Conservation (phyloP, 92 coral and sea anemone species). For the Meandrina meandrites region DNA sequence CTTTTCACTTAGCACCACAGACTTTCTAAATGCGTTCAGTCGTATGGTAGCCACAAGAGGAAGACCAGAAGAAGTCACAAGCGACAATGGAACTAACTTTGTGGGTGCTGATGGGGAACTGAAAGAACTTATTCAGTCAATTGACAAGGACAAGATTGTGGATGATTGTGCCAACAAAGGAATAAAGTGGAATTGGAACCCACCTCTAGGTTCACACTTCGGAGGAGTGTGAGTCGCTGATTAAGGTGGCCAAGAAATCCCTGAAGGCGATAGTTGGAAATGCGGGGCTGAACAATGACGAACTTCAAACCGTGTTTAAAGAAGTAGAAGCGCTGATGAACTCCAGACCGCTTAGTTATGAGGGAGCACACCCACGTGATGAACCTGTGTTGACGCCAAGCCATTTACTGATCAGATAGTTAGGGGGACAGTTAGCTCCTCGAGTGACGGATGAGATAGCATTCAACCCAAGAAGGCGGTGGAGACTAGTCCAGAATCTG, state of each 20-base stretch:
- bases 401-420: slow-evolving; percentile 39
- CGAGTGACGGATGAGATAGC: slow-evolving; percentile 36
- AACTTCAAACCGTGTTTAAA: slow-evolving; percentile 8
- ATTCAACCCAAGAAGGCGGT: slow-evolving; percentile 25
- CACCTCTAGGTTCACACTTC: slow-evolving; percentile 38
- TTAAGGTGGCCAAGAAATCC: slow-evolving; percentile 15
- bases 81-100: slow-evolving; percentile 23
- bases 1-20: slow-evolving; percentile 8
- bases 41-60: slow-evolving; percentile 27
- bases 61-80: slow-evolving; percentile 21
- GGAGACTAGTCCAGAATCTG: slow-evolving; percentile 35
- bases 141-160: not conserved
- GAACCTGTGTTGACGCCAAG: slow-evolving; percentile 31
- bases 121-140: not conserved
- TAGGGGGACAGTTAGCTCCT: slow-evolving; percentile 40
- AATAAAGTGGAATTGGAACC: slow-evolving; percentile 45
- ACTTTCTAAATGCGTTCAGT: slow-evolving; percentile 14
- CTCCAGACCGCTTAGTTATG: slow-evolving; percentile 28
- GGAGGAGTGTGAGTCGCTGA: slow-evolving; percentile 39
- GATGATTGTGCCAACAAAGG: slow-evolving; percentile 21
- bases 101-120: not conserved
- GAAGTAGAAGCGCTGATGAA: slow-evolving; percentile 42
- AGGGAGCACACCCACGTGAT: slow-evolving; percentile 33
- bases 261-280: slow-evolving; percentile 27
- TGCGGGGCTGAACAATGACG: slow-evolving; percentile 37